Base-by-base conservation (phyloP, 2,113 vertebrate genomes). In the Trichomycterus rosablanca region DNA sequence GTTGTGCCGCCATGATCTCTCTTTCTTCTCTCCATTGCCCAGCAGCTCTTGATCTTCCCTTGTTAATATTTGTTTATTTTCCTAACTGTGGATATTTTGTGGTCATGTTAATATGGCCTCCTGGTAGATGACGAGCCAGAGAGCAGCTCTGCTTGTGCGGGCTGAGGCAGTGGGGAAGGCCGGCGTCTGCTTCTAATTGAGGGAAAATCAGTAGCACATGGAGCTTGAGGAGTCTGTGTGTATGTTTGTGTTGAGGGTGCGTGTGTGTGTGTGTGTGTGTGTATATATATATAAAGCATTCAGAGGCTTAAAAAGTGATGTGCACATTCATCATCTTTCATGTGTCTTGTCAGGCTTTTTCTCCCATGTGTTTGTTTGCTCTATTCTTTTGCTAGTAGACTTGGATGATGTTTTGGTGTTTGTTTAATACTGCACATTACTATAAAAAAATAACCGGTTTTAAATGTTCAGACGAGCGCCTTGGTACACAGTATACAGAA, bases 161-260 rank as follows among this genome's bases (percentile, higher is more conserved):
- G 78, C 75, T 79, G 52, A 55, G 52, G 68, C 71, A 48, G 26
- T 45, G 74, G 77, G 77, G 70, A 80, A 73, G 67, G 70, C 65
- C 73, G 67, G 74, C 74, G 79, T 84, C 84, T 86, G 83, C 76
- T 76, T 68, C 72, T 86, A 87, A 87, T 86, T 86, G 84, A 75
- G 77, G 76, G 75, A 80, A 86, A 86, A 87, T 82, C 77, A 35
- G 18, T 68, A 75, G 76, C 83, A 72, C 79, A 82, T 88, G 67
- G 58, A 66, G 63, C 24, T 59, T 69, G 50, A 22, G 77, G 76
- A 81, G 78, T 45, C 70, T 66, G 74, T 66, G 44, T 82, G 78
- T 76, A 76, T 75, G 32, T 64, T 23, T 55, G 62, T 48, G 40
- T 23, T 10, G 30, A 45, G 7, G 55, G 24, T 23, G 55, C 40